Evolutionary conservation across 1,140 invertebrate species (phyloP).

Genomic region (Agraylea sexmaculata): DNA sequence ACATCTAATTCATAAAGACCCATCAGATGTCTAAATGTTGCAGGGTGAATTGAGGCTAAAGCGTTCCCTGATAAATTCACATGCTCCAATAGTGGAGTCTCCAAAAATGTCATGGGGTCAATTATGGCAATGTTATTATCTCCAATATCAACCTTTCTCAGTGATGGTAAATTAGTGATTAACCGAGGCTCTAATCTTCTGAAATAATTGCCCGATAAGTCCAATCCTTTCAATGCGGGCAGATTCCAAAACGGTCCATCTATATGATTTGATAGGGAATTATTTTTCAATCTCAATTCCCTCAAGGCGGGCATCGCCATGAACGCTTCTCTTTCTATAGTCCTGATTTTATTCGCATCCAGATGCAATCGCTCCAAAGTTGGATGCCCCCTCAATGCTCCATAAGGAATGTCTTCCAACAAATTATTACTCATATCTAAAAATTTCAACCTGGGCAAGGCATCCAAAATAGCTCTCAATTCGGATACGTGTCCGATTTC

Average conservation of each 20-base stretch:
- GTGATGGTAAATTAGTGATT: conserved; percentile 59
- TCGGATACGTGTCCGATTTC: conserved; percentile 60
- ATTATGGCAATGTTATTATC: conserved; percentile 59
- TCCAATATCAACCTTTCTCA: conserved; percentile 67
- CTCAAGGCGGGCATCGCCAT: conserved; percentile 67
- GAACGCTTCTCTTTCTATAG: conserved; percentile 64
- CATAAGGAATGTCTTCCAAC: conserved; percentile 60
- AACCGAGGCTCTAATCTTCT: conserved; percentile 55
- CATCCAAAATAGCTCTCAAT: conserved; percentile 56
- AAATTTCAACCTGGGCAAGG: conserved; percentile 61
- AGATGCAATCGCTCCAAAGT: conserved; percentile 68
- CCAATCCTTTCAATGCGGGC: conserved; percentile 67
- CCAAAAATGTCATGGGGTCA: conserved; percentile 59
- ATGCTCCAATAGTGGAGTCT: conserved; percentile 58
- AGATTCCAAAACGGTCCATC: conserved; percentile 68
- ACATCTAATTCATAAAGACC: conserved; percentile 69
- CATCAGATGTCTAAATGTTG: conserved; percentile 58
- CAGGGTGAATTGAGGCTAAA: conserved; percentile 51
- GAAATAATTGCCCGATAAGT: conserved; percentile 67
- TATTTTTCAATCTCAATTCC: conserved; percentile 67
- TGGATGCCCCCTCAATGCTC: conserved; percentile 60
- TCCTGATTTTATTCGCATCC: conserved; percentile 62
- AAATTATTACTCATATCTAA: conserved; percentile 67
- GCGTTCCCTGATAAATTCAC: conserved; percentile 68
- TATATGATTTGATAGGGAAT: conserved; percentile 53